These are phyloP conservation scores for Macropus fuliginosus DNA, from an alignment of 2,797 vertebrate genomes.

Conservation along the genomic window DNA sequence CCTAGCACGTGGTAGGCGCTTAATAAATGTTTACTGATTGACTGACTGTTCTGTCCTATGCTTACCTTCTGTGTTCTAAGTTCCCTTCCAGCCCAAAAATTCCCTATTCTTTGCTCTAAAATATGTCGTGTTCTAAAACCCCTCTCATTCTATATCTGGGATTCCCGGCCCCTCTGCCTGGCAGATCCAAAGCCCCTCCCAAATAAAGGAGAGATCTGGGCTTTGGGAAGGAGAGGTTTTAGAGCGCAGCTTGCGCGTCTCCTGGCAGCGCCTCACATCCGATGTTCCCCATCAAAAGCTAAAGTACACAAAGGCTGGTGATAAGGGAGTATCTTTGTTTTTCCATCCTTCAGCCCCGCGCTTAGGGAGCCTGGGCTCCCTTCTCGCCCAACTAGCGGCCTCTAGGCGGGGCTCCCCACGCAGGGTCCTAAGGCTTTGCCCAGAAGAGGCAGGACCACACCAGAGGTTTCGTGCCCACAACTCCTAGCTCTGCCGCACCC, in stretches of 20 bases:
- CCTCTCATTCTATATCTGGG: background rate
- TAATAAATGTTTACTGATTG: background rate
- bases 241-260: background rate
- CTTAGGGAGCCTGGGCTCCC: background rate
- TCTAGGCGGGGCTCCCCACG: constrained; percentile 82
- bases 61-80: background rate
- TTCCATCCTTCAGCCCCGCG: constrained; percentile 1
- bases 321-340: constrained; percentile 28
- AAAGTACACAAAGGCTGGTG: constrained; percentile 1
- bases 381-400: constrained; percentile 45
- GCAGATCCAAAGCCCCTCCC: background rate
- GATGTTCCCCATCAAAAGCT: background rate
- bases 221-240: background rate
- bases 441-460: background rate
- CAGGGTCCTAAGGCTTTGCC: constrained; percentile 27
- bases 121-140: background rate
- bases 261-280: background rate
- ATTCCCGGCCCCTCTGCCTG: background rate
- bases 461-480: background rate
- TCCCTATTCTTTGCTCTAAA: background rate
- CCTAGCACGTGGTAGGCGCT: background rate
- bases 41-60: background rate
- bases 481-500: background rate
- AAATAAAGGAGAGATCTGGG: background rate
- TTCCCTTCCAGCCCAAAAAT: background rate